Conservation (phyloP, 2,888 invertebrate species). For the Athalia cordata region DNA sequence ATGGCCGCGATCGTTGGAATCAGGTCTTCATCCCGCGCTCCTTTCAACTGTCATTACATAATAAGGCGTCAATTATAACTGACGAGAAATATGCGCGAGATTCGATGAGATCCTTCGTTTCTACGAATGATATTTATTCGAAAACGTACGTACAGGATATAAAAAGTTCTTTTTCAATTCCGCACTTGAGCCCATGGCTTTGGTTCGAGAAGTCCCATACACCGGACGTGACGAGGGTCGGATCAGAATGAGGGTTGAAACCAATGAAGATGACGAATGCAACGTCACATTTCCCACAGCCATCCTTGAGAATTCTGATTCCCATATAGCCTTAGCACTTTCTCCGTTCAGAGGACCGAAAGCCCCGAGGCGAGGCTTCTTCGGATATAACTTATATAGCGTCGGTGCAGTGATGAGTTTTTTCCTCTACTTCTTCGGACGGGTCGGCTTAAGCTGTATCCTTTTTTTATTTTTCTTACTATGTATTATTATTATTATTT, state of each 20-base stretch:
- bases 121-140: no score
- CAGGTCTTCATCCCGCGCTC: no score
- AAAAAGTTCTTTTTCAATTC: no score
- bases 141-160: no score
- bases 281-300: background rate
- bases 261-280: slow-evolving; percentile 6
- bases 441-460: background rate
- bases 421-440: background rate
- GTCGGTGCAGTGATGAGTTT: slow-evolving; percentile 1
- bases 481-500: background rate
- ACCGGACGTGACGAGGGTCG: background rate
- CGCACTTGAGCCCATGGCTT: no score
- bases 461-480: background rate
- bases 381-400: background rate
- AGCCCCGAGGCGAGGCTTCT: slow-evolving; percentile 34
- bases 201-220: background rate
- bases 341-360: slow-evolving; percentile 27
- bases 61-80: no score
- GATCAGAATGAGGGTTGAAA: background rate
- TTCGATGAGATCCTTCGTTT: no score
- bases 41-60: no score
- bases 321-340: slow-evolving; percentile 29
- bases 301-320: slow-evolving; percentile 1
- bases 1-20: no score
- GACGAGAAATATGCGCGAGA: no score